Conservation (phyloP, 2,113 vertebrate genomes). For the Tursiops truncatus region DNA sequence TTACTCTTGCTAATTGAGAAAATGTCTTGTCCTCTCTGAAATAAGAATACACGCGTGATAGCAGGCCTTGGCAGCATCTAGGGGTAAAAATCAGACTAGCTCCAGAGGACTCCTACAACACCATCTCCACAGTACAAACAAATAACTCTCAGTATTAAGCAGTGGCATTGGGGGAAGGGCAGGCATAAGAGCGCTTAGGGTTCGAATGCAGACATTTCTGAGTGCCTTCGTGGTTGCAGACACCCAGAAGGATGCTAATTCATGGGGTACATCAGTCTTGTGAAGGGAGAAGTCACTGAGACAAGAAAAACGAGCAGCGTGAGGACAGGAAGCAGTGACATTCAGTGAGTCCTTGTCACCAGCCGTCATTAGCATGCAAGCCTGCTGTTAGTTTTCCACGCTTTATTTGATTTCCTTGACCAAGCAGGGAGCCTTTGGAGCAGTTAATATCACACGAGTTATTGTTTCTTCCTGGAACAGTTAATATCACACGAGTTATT, state of each 20-base stretch:
- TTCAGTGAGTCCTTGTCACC: slow-evolving; percentile 84
- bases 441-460: slow-evolving; percentile 76
- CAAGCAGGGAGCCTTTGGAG: slow-evolving; percentile 76
- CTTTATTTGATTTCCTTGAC: slow-evolving; percentile 80
- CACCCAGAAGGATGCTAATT: slow-evolving; percentile 79
- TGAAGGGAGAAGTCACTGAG: slow-evolving; percentile 80
- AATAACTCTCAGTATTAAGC: background rate
- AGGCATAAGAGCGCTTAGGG: accelerated
- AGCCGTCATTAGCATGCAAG: slow-evolving; percentile 81
- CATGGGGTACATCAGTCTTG: slow-evolving; percentile 75
- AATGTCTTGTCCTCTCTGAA: slow-evolving; percentile 68
- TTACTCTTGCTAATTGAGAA: slow-evolving; percentile 78
- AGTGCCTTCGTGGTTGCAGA: slow-evolving; percentile 75
- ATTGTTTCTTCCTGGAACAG: slow-evolving; percentile 81
- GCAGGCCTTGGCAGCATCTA: slow-evolving; percentile 31
- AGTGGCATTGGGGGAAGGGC: background rate
- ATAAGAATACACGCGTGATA: slow-evolving; percentile 33
- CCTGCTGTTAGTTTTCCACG: slow-evolving; percentile 74
- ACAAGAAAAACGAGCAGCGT: slow-evolving; percentile 80
- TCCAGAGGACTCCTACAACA: background rate
- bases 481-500: slow-evolving; percentile 80
- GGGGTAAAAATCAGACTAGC: slow-evolving; percentile 39
- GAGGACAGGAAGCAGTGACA: slow-evolving; percentile 79
- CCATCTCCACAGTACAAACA: background rate
- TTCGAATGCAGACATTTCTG: slow-evolving; percentile 48